Base-by-base conservation (phyloP, 2,113 vertebrate species). In the Montifringilla adamsi region DNA sequence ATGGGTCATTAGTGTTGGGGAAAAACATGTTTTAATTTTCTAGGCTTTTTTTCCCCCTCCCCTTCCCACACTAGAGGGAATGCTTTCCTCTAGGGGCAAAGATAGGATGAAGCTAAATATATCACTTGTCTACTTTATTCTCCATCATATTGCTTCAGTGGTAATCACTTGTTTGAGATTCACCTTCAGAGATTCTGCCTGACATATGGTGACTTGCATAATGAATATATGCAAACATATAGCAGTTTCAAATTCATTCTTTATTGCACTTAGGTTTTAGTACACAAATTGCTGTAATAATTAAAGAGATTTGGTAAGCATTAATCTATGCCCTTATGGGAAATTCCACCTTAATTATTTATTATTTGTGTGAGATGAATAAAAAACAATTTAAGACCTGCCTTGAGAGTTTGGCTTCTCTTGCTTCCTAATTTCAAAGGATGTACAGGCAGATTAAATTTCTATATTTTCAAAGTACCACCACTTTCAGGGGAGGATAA, bases 61-160 rank as follows among this genome's bases (percentile, higher is more conserved):
- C 41, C 50, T 95, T 91, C 70, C 89, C 59, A 81, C 72, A 70
- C 35, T 49, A 72, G 60, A 60, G 93, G 24, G 49, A 95, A 75
- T 10, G 2, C 49, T 92, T 95, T 86, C 35, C 88, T 94, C 88
- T 68, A 60, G 69, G 73, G 90, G 90, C 52, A 64, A 56, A 68
- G 90, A 81, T 74, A 83, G 44, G 56, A 75, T 75, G 49, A 89
- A 88, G 56, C 83, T 95, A 95, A 96, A 93, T 89, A 90, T 84
- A 96, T 82, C 58, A 20, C 72, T 90, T 92, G 69, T 96, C 90
- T 68, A 19, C 87, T 86, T 93, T 86, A 75, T 92, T 96, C 85
- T 94, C 56, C 39, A 52, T 95, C 64, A 46, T 68, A 72, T 81
- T 91, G 44, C 58, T 93, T 92, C 64, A 74, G 63, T 84, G 82